Conservation (phyloP, 2,797 vertebrate genomes). For the Xenopus petersii region DNA sequence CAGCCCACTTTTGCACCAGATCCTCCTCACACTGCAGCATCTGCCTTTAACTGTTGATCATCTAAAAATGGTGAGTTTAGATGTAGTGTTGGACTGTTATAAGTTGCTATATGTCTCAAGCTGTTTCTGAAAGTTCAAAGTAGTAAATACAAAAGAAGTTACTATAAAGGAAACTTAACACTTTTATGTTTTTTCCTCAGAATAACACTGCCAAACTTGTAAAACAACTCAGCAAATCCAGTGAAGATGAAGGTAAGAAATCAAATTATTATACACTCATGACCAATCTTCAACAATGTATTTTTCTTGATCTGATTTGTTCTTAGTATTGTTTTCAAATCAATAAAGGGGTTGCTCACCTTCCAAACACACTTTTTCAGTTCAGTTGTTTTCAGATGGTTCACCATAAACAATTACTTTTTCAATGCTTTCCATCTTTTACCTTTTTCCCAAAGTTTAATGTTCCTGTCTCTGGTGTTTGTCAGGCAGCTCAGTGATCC, state of each 20-base stretch:
- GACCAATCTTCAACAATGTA: neutral
- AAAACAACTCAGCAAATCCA: slow-evolving; percentile 90
- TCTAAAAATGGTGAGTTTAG: slow-evolving; percentile 82
- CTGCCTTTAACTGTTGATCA: slow-evolving; percentile 92
- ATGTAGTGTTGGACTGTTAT: no score
- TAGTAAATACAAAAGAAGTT: no score
- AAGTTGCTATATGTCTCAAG: no score
- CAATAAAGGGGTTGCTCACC: no score
- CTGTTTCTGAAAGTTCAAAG: no score
- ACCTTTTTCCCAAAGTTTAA: no score
- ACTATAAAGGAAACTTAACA: no score
- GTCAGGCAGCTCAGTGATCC: no score
- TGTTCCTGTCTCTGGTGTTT: no score
- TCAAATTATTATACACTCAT: neutral
- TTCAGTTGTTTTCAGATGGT: neutral
- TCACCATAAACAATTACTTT: no score
- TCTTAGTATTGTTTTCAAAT: neutral
- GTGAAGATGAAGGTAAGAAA: slow-evolving; percentile 83
- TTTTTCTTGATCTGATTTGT: neutral
- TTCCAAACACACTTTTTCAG: neutral
- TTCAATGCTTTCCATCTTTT: no score
- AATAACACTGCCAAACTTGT: slow-evolving; percentile 97
- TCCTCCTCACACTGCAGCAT: slow-evolving; percentile 88
- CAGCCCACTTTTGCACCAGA: slow-evolving; percentile 84
- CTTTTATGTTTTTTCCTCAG: slow-evolving; percentile 57